Evolutionary conservation across 2,888 invertebrate species (phyloP).

Genomic region (Drosophila prolongata): DNA sequence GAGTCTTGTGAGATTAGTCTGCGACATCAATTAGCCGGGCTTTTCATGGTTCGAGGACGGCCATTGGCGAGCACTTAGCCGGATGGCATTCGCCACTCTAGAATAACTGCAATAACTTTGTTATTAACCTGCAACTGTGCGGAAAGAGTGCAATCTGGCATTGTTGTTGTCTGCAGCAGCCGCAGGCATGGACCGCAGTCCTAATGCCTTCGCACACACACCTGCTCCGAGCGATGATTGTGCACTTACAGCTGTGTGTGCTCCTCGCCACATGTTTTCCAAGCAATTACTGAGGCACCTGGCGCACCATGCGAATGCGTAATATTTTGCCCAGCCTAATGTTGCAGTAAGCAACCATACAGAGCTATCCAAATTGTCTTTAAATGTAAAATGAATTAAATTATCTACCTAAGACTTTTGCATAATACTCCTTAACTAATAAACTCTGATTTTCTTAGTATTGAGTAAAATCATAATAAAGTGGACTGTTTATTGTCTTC

Average conservation of each 20-base stretch:
- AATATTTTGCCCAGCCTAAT: constrained; percentile 17
- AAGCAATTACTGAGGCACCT: constrained; percentile 71
- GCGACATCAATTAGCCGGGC: constrained; percentile 29
- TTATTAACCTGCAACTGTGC: constrained; percentile 45
- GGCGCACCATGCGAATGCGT: constrained; percentile 57
- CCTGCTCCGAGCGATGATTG: constrained; percentile 59
- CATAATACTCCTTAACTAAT: too few relatives aligned
- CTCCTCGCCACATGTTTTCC: constrained; percentile 77
- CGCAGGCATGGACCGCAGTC: constrained; percentile 66
- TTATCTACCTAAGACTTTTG: too few relatives aligned
- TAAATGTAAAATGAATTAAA: too few relatives aligned
- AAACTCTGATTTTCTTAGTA: too few relatives aligned
- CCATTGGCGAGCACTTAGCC: constrained; percentile 48
- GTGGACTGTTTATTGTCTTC: too few relatives aligned
- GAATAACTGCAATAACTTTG: constrained; percentile 57
- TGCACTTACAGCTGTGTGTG: constrained; percentile 43
- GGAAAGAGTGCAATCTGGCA: constrained; percentile 65
- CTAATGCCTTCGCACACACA: constrained; percentile 63
- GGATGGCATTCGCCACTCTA: constrained; percentile 10
- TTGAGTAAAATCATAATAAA: too few relatives aligned
- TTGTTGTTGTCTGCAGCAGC: constrained; percentile 44
- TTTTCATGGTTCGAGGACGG: constrained; percentile 15
- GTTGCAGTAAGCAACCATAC: neutral
- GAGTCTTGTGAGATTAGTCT: constrained; percentile 17
- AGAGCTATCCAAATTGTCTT: too few relatives aligned